Conservation (phyloP, 2,113 vertebrate genomes). For the Pycnonotus jocosus region DNA sequence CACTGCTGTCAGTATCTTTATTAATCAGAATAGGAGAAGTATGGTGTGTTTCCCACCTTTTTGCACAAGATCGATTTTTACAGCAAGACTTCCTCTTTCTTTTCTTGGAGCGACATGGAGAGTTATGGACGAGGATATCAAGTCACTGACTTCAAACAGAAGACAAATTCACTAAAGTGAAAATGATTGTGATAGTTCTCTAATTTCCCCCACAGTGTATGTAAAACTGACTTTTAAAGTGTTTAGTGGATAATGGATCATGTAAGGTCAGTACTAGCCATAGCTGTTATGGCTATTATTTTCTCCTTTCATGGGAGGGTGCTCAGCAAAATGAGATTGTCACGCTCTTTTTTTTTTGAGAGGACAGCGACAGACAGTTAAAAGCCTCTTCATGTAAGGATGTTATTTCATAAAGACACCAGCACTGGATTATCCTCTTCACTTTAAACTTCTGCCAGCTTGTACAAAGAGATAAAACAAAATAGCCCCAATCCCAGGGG, state of each 20-base stretch:
- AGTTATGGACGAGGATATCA: conserved; percentile 60
- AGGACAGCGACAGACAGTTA: conserved; percentile 82
- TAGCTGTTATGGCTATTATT: conserved; percentile 78
- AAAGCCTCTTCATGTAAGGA: conserved; percentile 88
- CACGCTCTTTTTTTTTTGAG: conserved; percentile 76
- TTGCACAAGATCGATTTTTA: conserved; percentile 23
- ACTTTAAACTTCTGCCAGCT: conserved; percentile 87
- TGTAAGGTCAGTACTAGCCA: conserved; percentile 78
- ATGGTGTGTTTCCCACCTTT: background rate
- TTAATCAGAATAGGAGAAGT: conserved; percentile 37
- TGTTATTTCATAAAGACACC: conserved; percentile 88
- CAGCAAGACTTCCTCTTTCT: conserved; percentile 13
- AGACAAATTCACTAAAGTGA: conserved; percentile 73
- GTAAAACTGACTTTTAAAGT: conserved; percentile 83
- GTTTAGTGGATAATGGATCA: conserved; percentile 81
- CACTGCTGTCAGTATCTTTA: background rate
- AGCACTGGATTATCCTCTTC: conserved; percentile 84
- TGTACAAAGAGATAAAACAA: conserved; percentile 89
- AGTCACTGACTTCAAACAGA: conserved; percentile 66
- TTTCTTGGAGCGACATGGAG: background rate
- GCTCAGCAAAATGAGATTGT: conserved; percentile 84
- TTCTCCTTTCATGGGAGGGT: conserved; percentile 81
- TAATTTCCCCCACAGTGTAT: conserved; percentile 69
- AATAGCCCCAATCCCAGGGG: conserved; percentile 86
- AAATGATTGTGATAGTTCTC: conserved; percentile 70